phyloP scores from a whole-genome alignment of 2,888 invertebrate genomes.

The Campoplex nolae region DNA sequence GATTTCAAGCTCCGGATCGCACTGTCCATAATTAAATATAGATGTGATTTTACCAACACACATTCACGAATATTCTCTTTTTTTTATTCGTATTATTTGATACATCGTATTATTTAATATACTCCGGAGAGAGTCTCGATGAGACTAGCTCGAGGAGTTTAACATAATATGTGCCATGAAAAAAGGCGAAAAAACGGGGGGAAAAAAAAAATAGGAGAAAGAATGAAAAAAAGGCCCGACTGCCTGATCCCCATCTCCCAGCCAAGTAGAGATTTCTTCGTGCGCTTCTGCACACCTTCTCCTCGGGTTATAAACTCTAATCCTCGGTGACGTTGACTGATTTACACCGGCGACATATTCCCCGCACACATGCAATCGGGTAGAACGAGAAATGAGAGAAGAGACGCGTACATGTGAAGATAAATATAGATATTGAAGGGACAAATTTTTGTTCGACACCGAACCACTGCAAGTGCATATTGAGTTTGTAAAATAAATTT shows the following conservation, averaged over 20 bases:
- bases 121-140: conserved; percentile 27
- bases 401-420: background rate
- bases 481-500: conserved; percentile 17
- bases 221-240: background rate
- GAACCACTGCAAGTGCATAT: conserved; percentile 36
- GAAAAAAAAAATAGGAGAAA: background rate
- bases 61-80: no score
- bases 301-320: conserved; percentile 75
- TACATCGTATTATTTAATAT: conserved; percentile 20
- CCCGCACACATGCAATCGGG: conserved; percentile 37
- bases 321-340: conserved; percentile 81
- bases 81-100: no score
- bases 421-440: conserved; percentile 26
- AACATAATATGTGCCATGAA: conserved; percentile 31
- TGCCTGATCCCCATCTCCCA: conserved; percentile 42
- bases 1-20: no score
- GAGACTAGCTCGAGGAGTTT: conserved; percentile 29
- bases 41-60: no score
- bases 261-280: conserved; percentile 36
- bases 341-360: conserved; percentile 81
- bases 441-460: conserved; percentile 16
- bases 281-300: conserved; percentile 51
- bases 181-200: conserved; percentile 18
- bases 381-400: conserved; percentile 6
- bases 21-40: no score